These are phyloP conservation scores for Azorinus chamasolen DNA, from an alignment of 2,888 invertebrate species.

Conservation along the genomic window DNA sequence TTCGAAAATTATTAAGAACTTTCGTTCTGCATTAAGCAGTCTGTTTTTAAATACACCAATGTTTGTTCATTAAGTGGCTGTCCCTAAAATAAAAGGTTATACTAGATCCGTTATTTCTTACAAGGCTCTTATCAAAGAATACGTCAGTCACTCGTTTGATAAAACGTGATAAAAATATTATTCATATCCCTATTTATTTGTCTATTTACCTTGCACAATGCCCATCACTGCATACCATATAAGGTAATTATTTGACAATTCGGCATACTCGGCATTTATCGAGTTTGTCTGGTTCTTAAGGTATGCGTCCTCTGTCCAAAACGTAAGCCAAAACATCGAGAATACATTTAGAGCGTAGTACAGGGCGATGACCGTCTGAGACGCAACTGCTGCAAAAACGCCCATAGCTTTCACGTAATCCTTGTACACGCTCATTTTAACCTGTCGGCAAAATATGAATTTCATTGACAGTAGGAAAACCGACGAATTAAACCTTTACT, in stretches of 20 bases:
- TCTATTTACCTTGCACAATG: conserved; percentile 80
- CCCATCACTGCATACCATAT: conserved; percentile 87
- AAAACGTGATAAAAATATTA: too few species aligned
- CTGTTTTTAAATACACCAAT: too few species aligned
- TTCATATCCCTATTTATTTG: too few species aligned
- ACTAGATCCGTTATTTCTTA: too few species aligned
- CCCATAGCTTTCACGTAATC: conserved; percentile 94
- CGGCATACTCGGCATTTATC: conserved; percentile 71
- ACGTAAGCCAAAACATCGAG: conserved; percentile 84
- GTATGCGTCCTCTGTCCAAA: conserved; percentile 84
- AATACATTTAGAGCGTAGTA: conserved; percentile 80
- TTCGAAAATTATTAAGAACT: too few species aligned
- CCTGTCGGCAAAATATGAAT: conserved; percentile 87
- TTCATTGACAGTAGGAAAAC: not conserved
- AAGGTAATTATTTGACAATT: conserved; percentile 84
- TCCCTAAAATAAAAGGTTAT: too few species aligned
- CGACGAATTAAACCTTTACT: too few species aligned
- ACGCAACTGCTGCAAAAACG: conserved; percentile 91
- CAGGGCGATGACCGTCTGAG: conserved; percentile 88
- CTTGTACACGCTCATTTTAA: conserved; percentile 95
- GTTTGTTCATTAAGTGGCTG: too few species aligned
- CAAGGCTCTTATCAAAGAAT: too few species aligned
- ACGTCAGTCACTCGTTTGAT: too few species aligned
- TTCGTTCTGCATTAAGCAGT: too few species aligned
- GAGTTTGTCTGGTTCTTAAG: conserved; percentile 73